A percentile compares a stretch with the other conserved stretches of the same genome.
Conservation (phyloP, 2,113 vertebrate species). For the Anseranas semipalmata region DNA sequence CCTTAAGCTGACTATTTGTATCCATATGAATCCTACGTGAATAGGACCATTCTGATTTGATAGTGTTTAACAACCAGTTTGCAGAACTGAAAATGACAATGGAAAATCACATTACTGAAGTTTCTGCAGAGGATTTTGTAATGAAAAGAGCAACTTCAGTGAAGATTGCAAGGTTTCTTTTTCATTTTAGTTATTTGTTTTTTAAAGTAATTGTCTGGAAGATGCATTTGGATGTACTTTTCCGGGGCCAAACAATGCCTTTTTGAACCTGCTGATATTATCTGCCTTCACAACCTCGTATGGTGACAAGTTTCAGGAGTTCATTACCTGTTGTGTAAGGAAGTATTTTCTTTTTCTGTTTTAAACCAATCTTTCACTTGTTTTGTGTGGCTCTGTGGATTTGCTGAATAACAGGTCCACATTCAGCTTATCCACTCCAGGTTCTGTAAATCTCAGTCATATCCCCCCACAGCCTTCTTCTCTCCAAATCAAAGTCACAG, state of each 20-base stretch:
- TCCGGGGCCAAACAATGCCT: not conserved
- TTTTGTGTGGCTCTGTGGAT: not conserved
- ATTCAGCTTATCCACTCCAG: not conserved
- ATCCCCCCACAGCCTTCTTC: not conserved
- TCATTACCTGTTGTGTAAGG: not conserved
- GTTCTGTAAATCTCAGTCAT: not conserved
- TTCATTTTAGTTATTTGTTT: not conserved
- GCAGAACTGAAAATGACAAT: not conserved
- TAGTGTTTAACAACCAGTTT: not conserved
- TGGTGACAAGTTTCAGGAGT: not conserved
- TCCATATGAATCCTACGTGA: not conserved
- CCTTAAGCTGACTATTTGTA: not conserved
- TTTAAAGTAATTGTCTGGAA: not conserved
- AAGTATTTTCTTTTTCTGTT: not conserved
- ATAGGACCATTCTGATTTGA: not conserved
- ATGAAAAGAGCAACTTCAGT: not conserved
- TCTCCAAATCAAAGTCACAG: not conserved
- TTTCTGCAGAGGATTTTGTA: not conserved
- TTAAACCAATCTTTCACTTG: not conserved
- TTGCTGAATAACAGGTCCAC: not conserved
- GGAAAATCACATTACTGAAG: not conserved
- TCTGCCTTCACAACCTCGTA: not conserved
- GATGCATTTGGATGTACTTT: not conserved
- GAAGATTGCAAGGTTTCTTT: not conserved
- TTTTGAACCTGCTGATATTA: not conserved